These are phyloP conservation scores for Phyto melanocephala DNA, from an alignment of 2,888 invertebrate species.

Conservation along the genomic window DNA sequence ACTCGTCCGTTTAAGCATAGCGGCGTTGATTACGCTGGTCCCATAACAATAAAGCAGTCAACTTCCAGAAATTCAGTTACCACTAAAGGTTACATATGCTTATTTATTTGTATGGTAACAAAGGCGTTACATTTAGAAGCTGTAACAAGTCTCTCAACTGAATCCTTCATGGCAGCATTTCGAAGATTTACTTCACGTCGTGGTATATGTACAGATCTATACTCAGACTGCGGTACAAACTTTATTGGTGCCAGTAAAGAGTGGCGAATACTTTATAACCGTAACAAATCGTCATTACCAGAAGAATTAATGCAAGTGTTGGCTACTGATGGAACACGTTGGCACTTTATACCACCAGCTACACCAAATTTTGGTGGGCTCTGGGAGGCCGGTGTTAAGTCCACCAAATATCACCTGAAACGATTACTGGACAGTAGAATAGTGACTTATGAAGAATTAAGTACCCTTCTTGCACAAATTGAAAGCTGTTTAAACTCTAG, in stretches of 20 bases:
- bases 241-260: conserved; percentile 49
- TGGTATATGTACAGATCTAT: conserved; percentile 44
- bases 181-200: conserved; percentile 50
- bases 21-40: conserved; percentile 66
- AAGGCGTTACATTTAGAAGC: conserved; percentile 62
- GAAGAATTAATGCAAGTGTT: background rate
- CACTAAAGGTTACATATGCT: conserved; percentile 55
- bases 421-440: no score
- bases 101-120: conserved; percentile 61
- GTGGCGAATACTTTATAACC: conserved; percentile 43
- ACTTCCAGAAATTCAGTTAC: conserved; percentile 22
- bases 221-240: conserved; percentile 50
- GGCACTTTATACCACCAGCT: conserved; percentile 52
- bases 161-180: conserved; percentile 61
- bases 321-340: conserved; percentile 7
- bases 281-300: conserved; percentile 33
- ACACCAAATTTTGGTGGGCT: conserved; percentile 56
- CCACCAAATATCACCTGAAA: conserved; percentile 50
- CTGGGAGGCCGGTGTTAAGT: conserved; percentile 50
- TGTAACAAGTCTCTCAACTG: conserved; percentile 53
- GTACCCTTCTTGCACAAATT: conserved; percentile 38
- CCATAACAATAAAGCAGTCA: conserved; percentile 57
- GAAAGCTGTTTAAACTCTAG: conserved; percentile 47
- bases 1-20: conserved; percentile 54
- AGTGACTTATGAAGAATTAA: background rate